Percentiles rank a stretch among this genome's conserved stretches.
Evolutionary conservation across 2,797 vertebrate species (phyloP).

Genomic region (Benthosema pterotum): DNA sequence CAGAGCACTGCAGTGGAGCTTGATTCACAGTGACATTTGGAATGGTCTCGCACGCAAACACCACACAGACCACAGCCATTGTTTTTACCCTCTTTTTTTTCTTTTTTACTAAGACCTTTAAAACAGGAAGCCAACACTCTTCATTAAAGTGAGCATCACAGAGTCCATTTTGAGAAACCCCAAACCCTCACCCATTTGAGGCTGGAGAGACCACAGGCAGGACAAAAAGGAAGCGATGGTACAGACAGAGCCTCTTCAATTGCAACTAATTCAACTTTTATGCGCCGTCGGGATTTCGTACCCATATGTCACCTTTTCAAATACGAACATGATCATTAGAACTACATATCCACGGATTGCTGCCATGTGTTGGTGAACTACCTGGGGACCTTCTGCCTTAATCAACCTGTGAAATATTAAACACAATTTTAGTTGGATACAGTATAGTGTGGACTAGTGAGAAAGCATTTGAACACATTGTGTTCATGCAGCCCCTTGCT

Average conservation of each 20-base stretch:
- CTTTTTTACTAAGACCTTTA: conserved; percentile 40
- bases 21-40: conserved; percentile 65
- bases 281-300: background rate
- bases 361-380: too few relatives aligned
- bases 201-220: background rate
- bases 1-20: conserved; percentile 51
- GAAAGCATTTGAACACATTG: too few relatives aligned
- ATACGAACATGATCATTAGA: too few relatives aligned
- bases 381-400: too few relatives aligned
- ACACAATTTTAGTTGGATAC: too few relatives aligned
- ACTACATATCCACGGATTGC: too few relatives aligned
- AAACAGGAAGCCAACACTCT: conserved; percentile 42
- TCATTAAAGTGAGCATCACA: conserved; percentile 34
- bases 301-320: background rate
- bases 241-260: background rate
- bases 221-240: conserved; percentile 6
- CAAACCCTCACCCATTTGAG: background rate
- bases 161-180: conserved; percentile 31
- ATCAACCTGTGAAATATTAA: too few relatives aligned
- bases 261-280: too few relatives aligned
- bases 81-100: conserved; percentile 27
- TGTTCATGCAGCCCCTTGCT: too few relatives aligned
- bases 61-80: conserved; percentile 47
- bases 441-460: too few relatives aligned
- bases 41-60: conserved; percentile 40